Evolutionary conservation across 2,797 vertebrate species (phyloP), one percentile per base, ranked within the genome.

Genomic region (Xyrichtys novacula): DNA sequence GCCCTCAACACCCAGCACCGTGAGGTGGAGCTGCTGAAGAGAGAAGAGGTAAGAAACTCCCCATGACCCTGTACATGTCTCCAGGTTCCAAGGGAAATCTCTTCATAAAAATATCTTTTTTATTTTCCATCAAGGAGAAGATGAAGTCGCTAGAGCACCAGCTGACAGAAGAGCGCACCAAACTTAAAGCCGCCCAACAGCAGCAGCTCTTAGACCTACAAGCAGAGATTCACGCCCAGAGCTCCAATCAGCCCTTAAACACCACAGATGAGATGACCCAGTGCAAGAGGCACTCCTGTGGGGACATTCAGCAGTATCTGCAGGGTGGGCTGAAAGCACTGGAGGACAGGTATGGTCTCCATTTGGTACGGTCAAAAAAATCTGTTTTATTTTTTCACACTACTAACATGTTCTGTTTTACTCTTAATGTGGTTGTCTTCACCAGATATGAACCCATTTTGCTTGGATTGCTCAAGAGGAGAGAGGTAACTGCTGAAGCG

Each of bases 391-490:
- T 49, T 5, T 0, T 2, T 9, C 22, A 46, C 12, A 12, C 14
- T 3, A 23, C 20, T 14, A 4, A 12, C n/a, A n/a, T n/a, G n/a
- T n/a, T n/a, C n/a, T n/a, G n/a, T n/a, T n/a, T n/a, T n/a, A n/a
- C n/a, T n/a, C n/a, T n/a, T n/a, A n/a, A n/a, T n/a, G n/a, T 28
- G n/a, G 0, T 43, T 65, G 20, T 29, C 20, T 49, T 9, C 40
- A 83, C 81, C 58, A 93, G 92, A 75, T 99, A 97, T 1, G 95
- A 97, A 64, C 96, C 97, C 0, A 93, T 96, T n/a, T 84, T 99
- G 67, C 80, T 96, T 83, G 91, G 94, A 14, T 89, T 98, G 77
- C 81, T 96, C 50, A 96, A 97, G 78, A 92, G 95, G 63, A 91
- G 92, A 1, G 96, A 97, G 67, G 89, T 86, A 0, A 92, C 95